Evolutionary conservation across 1,140 invertebrate species (phyloP), one percentile per base, ranked within the genome.

Genomic region (Pogonomyrmex barbatus): DNA sequence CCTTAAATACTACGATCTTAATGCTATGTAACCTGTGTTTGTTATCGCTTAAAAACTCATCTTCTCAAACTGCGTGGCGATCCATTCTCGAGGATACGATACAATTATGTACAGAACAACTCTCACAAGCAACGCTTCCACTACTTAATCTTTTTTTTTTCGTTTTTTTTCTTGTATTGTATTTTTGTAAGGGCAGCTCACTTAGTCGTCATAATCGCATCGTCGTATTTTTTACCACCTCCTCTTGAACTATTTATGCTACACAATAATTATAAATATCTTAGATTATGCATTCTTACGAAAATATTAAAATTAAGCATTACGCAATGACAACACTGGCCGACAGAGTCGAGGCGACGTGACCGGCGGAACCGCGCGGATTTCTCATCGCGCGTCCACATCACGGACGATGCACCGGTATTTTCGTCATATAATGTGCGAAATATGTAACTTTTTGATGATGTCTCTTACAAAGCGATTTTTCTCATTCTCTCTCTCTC

Each of bases 261-360:
- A 88, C 86, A 88, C 86, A 86, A 67, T 78, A 76, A 90, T 87
- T 84, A 84, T 75, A n/a, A 83, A 84, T 87, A 84, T 10, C 68
- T 82, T 84, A 75, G 47, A 84, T 87, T 75, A 84, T 75, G 79
- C 77, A 56, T 30, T 42, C 52, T 87, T 83, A 87, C 33, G 79
- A 83, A 83, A 83, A 83, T 83, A 83, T 83, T 86, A 86, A 84
- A 87, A 70, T 87, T 84, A 87, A 75, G 52, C 24, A 83, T 87
- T 87, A 86, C 58, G 78, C 82, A 83, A 24, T 68, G 65, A 71
- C 45, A 75, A 87, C 79, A 87, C 70, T 87, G 85, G 85, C 39
- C 79, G 81, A 87, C 79, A 81, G 78, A 83, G 33, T 87, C 71
- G 78, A 87, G 54, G 54, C 79, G 42, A 75, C 68, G 30, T 62